Percentiles rank a stretch among this genome's conserved stretches.
Conservation (phyloP, 2,113 vertebrate genomes). For the Kryptolebias marmoratus region DNA sequence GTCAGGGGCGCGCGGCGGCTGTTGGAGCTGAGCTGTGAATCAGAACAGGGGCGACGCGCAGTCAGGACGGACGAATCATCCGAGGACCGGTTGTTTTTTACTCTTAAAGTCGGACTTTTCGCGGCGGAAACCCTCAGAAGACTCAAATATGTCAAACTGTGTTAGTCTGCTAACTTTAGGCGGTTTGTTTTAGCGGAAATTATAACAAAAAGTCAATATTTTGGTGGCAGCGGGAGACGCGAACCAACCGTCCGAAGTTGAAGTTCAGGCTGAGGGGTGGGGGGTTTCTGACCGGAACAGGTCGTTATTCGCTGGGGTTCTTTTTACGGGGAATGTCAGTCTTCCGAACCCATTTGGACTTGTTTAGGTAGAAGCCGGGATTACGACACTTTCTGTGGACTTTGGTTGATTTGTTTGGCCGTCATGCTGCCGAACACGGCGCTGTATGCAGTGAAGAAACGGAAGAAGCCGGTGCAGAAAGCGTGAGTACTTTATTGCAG, state of each 20-base stretch:
- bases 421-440: constrained; percentile 69
- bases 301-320: not conserved
- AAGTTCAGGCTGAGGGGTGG: no score
- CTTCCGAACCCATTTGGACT: not conserved
- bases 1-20: constrained; percentile 34
- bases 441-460: constrained; percentile 80
- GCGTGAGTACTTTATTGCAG: constrained; percentile 69
- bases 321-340: not conserved
- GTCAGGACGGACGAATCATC: not conserved
- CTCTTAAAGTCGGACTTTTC: not conserved
- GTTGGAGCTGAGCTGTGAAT: constrained; percentile 44
- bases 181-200: not conserved
- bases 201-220: not conserved
- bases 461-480: constrained; percentile 85
- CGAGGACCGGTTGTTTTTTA: constrained; percentile 1
- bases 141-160: not conserved
- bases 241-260: not conserved
- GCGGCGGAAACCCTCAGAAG: not conserved
- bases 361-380: not conserved
- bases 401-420: constrained; percentile 6
- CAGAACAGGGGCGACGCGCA: constrained; percentile 32
- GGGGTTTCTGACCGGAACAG: not conserved
- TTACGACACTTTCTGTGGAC: constrained; percentile 8
- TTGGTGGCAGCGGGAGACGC: not conserved
- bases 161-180: not conserved